Evolutionary conservation across 2,888 invertebrate species (phyloP), one percentile per base, ranked within the genome.

Genomic region (Uloborus plumipes): DNA sequence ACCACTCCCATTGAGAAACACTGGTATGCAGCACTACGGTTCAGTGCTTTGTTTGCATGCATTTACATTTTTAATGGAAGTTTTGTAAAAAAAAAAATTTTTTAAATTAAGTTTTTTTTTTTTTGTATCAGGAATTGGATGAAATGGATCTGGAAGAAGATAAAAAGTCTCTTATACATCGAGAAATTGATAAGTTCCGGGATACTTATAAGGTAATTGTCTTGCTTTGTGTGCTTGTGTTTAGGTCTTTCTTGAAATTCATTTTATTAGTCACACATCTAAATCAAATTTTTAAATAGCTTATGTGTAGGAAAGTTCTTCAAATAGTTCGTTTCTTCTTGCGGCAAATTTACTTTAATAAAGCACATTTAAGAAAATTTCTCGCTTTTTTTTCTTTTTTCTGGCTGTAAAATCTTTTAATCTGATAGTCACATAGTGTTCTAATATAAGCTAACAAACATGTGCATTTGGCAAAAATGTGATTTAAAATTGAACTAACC

Each of bases 161-260:
- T 88, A 97, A 98, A 90, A 93, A 97, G 67, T 96, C 97, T 90
- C 92, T 98, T 87, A 99, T 99, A 87, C 96, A 96, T 88, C 92
- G 97, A 87, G 99, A 99, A 92, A 99, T 99, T 90, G 96, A 96
- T 87, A 97, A 96, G 90, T 99, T 99, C 91, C 93, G 98, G 85
- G 97, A 98, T 91, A 95, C 96, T 86, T 98, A 96, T 94, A 96
- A 96, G 95, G 96, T 96, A 93, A 92, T n/a, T 84, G 64, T 77
- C 51, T 15, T 39, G 9, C 39, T 39, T 39, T 39, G 39, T 39
- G 39, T 39, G 39, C 39, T 39, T 39, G 39, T 39, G 39, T 39
- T 39, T 39, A 11, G 39, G 11, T 0, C 16, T 53, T 70, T n/a
- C 53, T 58, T 14, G 16, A 55, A n/a, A 22, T 39, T 18, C 26